A percentile compares a stretch with the other conserved stretches of the same genome.
phyloP scores from a whole-genome alignment of 2,113 vertebrate species.

The Symphodus melops region DNA sequence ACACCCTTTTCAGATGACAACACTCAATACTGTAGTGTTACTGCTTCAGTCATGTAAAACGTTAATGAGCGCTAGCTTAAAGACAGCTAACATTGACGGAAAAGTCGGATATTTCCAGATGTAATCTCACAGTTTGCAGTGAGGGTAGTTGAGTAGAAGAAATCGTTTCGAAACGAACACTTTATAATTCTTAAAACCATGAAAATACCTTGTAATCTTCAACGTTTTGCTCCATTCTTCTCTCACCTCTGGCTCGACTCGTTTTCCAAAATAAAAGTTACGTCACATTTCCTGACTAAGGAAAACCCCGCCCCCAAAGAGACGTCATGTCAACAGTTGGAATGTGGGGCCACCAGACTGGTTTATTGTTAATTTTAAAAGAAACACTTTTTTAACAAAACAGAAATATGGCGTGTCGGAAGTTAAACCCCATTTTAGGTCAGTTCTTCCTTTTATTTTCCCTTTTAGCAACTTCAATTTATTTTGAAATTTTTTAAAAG shows the following conservation, averaged over 20 bases:
- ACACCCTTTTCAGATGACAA: neutral
- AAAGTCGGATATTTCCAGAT: neutral
- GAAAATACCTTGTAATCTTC: constrained; percentile 74
- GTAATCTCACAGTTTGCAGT: too few relatives aligned
- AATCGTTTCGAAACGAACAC: rapidly evolving
- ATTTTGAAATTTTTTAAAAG: neutral
- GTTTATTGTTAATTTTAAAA: too few relatives aligned
- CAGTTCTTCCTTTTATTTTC: neutral
- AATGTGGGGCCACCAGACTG: neutral
- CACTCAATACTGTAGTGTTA: neutral
- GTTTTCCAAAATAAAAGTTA: constrained; percentile 75
- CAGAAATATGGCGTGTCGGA: too few relatives aligned
- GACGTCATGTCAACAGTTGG: constrained; percentile 6
- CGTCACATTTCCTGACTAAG: constrained; percentile 61
- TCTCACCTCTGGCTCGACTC: constrained; percentile 12
- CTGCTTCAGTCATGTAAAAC: neutral
- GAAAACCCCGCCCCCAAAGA: neutral
- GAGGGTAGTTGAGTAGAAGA: neutral
- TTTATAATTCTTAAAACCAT: rapidly evolving
- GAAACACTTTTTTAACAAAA: too few relatives aligned
- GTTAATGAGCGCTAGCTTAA: constrained; percentile 24
- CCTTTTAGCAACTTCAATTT: neutral
- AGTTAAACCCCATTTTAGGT: too few relatives aligned
- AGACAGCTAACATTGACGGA: neutral
- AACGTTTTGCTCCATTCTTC: constrained; percentile 73